phyloP scores from a whole-genome alignment of 2,113 vertebrate species.

The Lophochroa leadbeateri region DNA sequence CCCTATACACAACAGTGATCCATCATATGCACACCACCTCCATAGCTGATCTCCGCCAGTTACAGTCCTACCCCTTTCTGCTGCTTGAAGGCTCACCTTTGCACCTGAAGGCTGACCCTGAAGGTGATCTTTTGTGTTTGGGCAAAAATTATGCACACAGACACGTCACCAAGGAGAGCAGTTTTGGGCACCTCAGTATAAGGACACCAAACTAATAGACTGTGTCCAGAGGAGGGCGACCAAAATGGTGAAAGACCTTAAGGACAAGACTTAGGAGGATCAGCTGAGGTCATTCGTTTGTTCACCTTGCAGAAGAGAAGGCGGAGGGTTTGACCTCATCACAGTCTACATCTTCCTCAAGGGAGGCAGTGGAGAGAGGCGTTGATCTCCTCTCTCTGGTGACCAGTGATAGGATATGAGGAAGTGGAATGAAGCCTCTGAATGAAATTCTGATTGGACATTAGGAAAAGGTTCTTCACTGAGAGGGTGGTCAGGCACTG shows the following conservation, averaged over 20 bases:
- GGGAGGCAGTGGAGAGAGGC: fast-evolving
- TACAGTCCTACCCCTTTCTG: not conserved
- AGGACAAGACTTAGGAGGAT: not conserved
- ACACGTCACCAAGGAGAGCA: not conserved
- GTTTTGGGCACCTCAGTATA: not conserved
- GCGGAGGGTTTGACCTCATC: not conserved
- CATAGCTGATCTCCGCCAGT: not conserved
- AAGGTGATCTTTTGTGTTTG: not conserved
- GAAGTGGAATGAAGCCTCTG: not conserved
- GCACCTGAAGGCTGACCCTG: not conserved
- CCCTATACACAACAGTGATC: not conserved
- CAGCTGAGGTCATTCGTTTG: not conserved
- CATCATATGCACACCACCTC: not conserved
- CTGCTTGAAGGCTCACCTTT: no score
- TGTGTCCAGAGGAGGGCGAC: not conserved
- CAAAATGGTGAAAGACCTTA: not conserved
- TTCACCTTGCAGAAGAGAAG: not conserved
- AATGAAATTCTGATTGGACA: not conserved
- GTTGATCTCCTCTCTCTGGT: not conserved
- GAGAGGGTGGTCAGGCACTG: not conserved
- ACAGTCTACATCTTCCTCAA: not conserved
- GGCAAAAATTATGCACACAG: not conserved
- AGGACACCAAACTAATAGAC: not conserved
- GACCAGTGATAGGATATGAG: fast-evolving
- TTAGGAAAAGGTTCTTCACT: not conserved